phyloP scores from a whole-genome alignment of 2,797 vertebrate genomes.

The Microctenopoma steveboyesi region DNA sequence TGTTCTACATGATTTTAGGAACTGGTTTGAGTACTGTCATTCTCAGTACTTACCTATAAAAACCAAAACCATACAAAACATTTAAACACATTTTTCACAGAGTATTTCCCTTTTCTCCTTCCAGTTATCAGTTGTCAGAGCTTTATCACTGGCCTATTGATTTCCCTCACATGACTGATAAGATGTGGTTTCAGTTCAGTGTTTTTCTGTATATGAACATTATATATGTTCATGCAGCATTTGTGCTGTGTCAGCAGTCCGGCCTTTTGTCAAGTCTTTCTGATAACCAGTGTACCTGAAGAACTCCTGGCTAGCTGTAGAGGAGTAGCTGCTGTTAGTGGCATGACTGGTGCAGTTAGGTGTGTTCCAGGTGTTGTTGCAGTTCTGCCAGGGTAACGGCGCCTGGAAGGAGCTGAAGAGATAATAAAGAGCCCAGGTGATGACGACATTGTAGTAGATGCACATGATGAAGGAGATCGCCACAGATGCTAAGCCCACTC shows the following conservation, averaged over 20 bases:
- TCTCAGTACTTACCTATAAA: neutral
- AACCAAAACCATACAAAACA: neutral
- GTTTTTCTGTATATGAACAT: neutral
- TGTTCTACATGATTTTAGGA: too few relatives aligned
- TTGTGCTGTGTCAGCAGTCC: neutral
- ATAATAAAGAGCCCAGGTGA: constrained; percentile 86
- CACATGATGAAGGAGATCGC: constrained; percentile 86
- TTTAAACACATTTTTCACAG: too few relatives aligned
- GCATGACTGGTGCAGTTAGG: constrained; percentile 71
- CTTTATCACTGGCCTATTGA: constrained; percentile 27
- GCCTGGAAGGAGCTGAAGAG: constrained; percentile 84
- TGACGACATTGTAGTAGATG: constrained; percentile 85
- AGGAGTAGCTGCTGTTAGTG: constrained; percentile 72
- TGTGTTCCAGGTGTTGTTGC: constrained; percentile 86
- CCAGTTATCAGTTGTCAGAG: neutral
- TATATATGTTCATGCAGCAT: neutral
- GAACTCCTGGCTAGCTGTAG: constrained; percentile 85
- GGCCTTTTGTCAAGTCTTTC: neutral
- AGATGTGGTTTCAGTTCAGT: neutral
- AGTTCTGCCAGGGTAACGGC: constrained; percentile 81
- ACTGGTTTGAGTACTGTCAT: neutral
- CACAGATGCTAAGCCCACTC: constrained; percentile 83
- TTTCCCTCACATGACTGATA: constrained; percentile 13
- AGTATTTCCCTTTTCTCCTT: neutral
- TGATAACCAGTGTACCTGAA: constrained; percentile 73